Conservation (phyloP, 2,888 invertebrate genomes). For the Subacronicta megacephala region DNA sequence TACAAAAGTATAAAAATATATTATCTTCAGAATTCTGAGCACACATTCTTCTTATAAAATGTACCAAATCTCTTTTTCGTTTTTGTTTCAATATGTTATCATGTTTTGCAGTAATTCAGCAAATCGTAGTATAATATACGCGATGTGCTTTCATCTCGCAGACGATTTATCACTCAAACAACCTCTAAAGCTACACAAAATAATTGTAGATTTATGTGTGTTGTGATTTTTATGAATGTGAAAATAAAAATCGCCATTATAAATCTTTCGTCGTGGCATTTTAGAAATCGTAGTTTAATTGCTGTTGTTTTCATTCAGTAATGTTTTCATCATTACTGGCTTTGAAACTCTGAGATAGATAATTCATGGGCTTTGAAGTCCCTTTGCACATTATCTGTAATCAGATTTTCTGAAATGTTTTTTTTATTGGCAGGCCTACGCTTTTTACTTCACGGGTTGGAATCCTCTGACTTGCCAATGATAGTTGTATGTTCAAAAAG, state of each 20-base stretch:
- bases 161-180: conserved; percentile 3
- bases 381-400: too few species aligned
- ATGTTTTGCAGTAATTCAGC: conserved; percentile 1
- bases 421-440: too few species aligned
- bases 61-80: conserved; percentile 4
- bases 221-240: conserved; percentile 4
- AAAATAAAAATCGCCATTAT: conserved; percentile 7
- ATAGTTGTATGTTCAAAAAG: too few species aligned
- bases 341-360: too few species aligned
- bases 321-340: too few species aligned
- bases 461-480: too few species aligned
- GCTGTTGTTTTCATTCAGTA: conserved; percentile 4
- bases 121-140: conserved; percentile 1
- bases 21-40: conserved; percentile 2
- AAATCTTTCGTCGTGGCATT: conserved; percentile 1
- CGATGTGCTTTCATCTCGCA: background rate
- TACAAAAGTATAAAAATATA: conserved; percentile 1
- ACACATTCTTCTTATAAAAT: background rate
- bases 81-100: conserved; percentile 5
- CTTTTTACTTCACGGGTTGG: too few species aligned
- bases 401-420: too few species aligned
- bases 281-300: conserved; percentile 1
- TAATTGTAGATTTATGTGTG: conserved; percentile 1
- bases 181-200: conserved; percentile 1
- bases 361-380: too few species aligned